These are phyloP conservation scores for Crenuchus spilurus DNA, from an alignment of 2,797 vertebrate genomes.

Conservation along the genomic window DNA sequence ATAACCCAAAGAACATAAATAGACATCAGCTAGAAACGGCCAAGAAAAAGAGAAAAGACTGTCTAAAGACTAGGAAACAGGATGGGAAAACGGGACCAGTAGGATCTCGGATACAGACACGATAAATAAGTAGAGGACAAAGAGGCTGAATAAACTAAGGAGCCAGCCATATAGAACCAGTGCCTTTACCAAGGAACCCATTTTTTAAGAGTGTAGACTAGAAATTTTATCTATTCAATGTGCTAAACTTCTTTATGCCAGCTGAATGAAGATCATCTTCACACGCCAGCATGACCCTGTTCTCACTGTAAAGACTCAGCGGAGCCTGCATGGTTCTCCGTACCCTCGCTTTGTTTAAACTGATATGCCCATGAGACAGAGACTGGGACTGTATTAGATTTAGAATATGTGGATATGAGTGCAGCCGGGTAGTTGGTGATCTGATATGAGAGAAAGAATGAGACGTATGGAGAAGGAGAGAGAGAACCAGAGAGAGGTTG, in stretches of 20 bases:
- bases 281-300: not conserved
- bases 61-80: too few relatives aligned
- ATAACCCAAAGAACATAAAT: too few relatives aligned
- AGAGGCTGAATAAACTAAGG: too few relatives aligned
- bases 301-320: not conserved
- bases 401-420: constrained; percentile 9
- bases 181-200: too few relatives aligned
- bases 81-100: too few relatives aligned
- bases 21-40: too few relatives aligned
- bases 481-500: not conserved
- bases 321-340: constrained; percentile 14
- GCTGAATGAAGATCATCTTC: not conserved
- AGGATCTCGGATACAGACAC: too few relatives aligned
- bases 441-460: not conserved
- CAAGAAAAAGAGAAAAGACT: too few relatives aligned
- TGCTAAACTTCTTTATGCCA: not conserved
- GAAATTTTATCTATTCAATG: not conserved
- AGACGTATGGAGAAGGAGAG: constrained; percentile 5
- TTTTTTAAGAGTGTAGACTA: too few relatives aligned
- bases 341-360: constrained; percentile 22
- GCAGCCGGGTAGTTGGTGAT: constrained; percentile 13
- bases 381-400: constrained; percentile 48
- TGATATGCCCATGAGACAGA: constrained; percentile 31
- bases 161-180: too few relatives aligned
- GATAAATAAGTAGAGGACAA: too few relatives aligned